Percentiles rank a stretch among this genome's conserved stretches.
phyloP scores from a whole-genome alignment of 1,140 invertebrate species.

The Lordiphosa stackelbergi region DNA sequence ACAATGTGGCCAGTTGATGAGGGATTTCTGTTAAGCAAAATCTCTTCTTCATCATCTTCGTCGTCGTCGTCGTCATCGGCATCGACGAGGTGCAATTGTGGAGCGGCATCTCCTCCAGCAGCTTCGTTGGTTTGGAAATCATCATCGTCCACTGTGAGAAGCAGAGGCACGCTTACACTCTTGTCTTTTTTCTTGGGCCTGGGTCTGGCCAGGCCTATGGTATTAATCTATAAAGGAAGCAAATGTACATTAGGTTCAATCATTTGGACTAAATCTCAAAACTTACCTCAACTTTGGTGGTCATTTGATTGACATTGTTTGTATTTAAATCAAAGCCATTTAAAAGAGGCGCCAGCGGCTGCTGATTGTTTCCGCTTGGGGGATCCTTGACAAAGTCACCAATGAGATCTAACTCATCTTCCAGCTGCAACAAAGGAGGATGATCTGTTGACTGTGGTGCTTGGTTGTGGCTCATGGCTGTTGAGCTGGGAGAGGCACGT shows the following conservation, averaged over 20 bases:
- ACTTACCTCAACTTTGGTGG: conserved; percentile 68
- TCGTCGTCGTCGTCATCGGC: conserved; percentile 40
- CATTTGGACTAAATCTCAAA: too few species aligned
- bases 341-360: conserved; percentile 33
- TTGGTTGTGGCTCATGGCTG: conserved; percentile 29
- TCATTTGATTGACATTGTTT: conserved; percentile 41
- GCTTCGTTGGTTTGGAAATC: conserved; percentile 37
- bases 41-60: conserved; percentile 53
- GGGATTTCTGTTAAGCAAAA: conserved; percentile 35
- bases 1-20: conserved; percentile 10
- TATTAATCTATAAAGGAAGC: conserved; percentile 54
- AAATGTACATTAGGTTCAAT: background rate
- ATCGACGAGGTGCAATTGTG: conserved; percentile 25
- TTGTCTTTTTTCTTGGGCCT: conserved; percentile 43
- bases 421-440: conserved; percentile 60
- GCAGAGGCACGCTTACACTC: conserved; percentile 49
- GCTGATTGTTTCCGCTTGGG: conserved; percentile 20
- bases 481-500: conserved; percentile 10
- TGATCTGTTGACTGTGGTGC: conserved; percentile 20
- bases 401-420: conserved; percentile 68
- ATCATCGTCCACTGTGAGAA: conserved; percentile 66
- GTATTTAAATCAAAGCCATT: conserved; percentile 44
- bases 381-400: conserved; percentile 60
- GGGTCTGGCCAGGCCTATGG: conserved; percentile 54
- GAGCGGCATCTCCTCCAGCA: conserved; percentile 16